phyloP scores from a whole-genome alignment of 1,140 invertebrate genomes.

The Chironomus tepperi region DNA sequence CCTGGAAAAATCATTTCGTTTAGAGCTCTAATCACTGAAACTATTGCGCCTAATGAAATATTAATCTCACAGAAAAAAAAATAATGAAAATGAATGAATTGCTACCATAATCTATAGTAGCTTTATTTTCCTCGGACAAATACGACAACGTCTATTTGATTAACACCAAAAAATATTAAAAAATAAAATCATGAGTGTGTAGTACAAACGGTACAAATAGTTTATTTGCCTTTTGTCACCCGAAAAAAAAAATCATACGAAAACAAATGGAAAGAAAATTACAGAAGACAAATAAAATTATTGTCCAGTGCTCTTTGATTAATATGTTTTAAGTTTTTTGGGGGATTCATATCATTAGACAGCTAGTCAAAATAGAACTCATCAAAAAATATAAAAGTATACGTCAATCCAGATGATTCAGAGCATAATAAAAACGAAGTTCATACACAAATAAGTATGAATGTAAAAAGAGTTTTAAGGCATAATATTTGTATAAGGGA shows the following conservation, averaged over 20 bases:
- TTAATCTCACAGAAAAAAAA: neutral
- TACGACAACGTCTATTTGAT: neutral
- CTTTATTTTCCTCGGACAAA: neutral
- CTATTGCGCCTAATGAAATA: neutral
- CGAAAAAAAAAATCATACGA: neutral
- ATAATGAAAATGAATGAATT: conserved; percentile 9
- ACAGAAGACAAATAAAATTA: conserved; percentile 9
- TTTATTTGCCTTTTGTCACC: conserved; percentile 4
- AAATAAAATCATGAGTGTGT: neutral
- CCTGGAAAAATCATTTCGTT: neutral
- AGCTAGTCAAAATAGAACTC: no score
- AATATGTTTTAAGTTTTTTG: no score
- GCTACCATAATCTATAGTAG: neutral
- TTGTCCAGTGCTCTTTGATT: neutral
- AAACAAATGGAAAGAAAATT: neutral
- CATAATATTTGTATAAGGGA: conserved; percentile 1
- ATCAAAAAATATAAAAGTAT: no score
- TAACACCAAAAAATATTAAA: neutral
- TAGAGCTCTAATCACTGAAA: neutral
- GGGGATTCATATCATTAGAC: no score
- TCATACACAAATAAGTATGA: no score
- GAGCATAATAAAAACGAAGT: no score
- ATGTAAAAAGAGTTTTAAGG: neutral
- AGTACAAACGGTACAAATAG: neutral
- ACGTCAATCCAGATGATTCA: no score